Percentiles rank a stretch among this genome's conserved stretches.
Conservation (phyloP, 2,888 invertebrate genomes). For the Yponomeuta evonymella region DNA sequence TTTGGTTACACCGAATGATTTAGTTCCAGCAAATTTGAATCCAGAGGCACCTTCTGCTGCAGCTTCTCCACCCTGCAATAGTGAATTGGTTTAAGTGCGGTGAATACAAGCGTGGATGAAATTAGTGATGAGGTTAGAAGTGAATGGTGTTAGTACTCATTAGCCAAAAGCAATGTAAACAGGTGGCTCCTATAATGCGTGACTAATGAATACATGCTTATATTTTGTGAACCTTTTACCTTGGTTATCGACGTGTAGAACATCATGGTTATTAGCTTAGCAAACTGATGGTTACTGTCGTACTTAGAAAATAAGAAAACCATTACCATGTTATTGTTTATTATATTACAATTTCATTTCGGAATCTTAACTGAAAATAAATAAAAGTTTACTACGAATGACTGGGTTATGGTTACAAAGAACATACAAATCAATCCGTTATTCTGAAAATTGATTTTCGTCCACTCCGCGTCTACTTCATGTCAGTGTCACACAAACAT, state of each 20-base stretch:
- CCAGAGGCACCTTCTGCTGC: constrained; percentile 41
- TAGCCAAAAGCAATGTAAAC: constrained; percentile 2
- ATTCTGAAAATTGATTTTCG: neutral
- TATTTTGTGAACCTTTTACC: neutral
- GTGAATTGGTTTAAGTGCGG: neutral
- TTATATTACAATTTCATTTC: neutral
- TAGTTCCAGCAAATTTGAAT: constrained; percentile 41
- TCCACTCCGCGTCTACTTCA: too few relatives aligned
- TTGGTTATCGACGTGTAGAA: neutral
- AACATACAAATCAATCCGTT: neutral
- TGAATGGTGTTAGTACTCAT: neutral
- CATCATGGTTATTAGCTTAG: neutral
- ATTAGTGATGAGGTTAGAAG: neutral
- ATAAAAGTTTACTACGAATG: neutral
- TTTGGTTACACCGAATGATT: constrained; percentile 33
- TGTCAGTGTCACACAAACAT: too few relatives aligned
- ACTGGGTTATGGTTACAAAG: neutral
- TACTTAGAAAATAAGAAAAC: neutral
- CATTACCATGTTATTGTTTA: constrained; percentile 5
- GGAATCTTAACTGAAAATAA: neutral
- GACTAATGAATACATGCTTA: neutral
- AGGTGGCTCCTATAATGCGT: neutral
- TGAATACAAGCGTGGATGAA: neutral
- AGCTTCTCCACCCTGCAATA: constrained; percentile 45
- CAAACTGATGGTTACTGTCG: neutral